Percentiles rank a stretch among this genome's conserved stretches.
Evolutionary conservation across 2,888 invertebrate genomes (phyloP).

Genomic region (Melanchra persicariae): DNA sequence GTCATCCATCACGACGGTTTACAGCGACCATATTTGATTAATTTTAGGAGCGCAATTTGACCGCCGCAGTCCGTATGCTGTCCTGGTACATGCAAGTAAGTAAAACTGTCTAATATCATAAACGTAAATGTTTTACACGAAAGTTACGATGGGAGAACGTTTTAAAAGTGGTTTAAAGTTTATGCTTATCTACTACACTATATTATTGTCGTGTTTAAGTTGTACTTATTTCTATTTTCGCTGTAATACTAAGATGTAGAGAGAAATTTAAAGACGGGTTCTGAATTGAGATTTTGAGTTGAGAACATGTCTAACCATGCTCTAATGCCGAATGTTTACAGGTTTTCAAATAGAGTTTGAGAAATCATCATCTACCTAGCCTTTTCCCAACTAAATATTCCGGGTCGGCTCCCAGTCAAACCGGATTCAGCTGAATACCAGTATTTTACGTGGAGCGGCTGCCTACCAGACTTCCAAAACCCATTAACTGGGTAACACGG

Average conservation of each 20-base stretch:
- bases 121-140: neutral
- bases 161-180: neutral
- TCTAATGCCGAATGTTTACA: too few species aligned
- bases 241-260: neutral
- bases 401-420: too few species aligned
- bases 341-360: too few species aligned
- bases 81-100: neutral
- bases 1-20: conserved; percentile 44
- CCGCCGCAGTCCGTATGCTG: conserved; percentile 1
- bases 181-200: neutral
- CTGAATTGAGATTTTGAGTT: too few species aligned
- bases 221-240: neutral
- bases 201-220: neutral
- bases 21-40: conserved; percentile 39
- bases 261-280: neutral
- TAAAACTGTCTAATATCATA: neutral
- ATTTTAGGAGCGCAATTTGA: conserved; percentile 39
- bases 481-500: too few species aligned
- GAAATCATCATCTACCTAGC: too few species aligned
- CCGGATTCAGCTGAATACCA: too few species aligned
- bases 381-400: too few species aligned
- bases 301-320: too few species aligned
- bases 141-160: neutral
- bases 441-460: too few species aligned
- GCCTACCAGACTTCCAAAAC: too few species aligned